These are phyloP conservation scores for Mallateleia sp. DNA, from an alignment of 2,888 invertebrate species.

Conservation along the genomic window DNA sequence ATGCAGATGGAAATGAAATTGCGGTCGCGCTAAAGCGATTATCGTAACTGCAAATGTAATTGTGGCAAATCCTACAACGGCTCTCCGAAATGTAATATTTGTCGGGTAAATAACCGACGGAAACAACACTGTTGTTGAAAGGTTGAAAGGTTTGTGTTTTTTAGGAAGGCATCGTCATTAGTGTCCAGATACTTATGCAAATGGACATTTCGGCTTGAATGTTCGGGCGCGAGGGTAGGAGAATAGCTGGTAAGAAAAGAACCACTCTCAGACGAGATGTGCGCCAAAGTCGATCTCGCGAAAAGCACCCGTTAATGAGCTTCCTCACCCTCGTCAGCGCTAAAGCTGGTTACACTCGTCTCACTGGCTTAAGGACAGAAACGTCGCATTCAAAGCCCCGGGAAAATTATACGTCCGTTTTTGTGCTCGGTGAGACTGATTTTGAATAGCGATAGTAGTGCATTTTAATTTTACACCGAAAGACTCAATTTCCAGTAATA, in stretches of 20 bases:
- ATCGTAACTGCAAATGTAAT: slow-evolving; percentile 48
- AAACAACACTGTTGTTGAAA: background rate
- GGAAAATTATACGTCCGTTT: no score
- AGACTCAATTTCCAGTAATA: no score
- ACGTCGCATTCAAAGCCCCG: slow-evolving; percentile 88
- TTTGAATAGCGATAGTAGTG: no score
- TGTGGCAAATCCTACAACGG: slow-evolving; percentile 22
- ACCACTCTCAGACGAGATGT: slow-evolving; percentile 48
- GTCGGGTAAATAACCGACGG: slow-evolving; percentile 49
- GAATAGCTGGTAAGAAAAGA: slow-evolving; percentile 58
- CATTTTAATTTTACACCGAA: no score
- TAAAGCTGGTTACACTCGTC: slow-evolving; percentile 88
- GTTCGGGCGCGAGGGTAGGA: slow-evolving; percentile 26
- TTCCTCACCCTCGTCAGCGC: slow-evolving; percentile 88
- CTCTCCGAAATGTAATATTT: slow-evolving; percentile 28
- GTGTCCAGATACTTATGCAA: slow-evolving; percentile 86
- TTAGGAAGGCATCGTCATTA: slow-evolving; percentile 81
- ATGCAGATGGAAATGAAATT: slow-evolving; percentile 37
- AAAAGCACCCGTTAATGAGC: slow-evolving; percentile 89
- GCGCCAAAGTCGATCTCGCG: slow-evolving; percentile 82
- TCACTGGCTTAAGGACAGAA: slow-evolving; percentile 82
- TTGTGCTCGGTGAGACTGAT: no score
- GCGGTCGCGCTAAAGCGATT: slow-evolving; percentile 30
- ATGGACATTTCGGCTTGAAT: slow-evolving; percentile 83
- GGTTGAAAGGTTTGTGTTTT: slow-evolving; percentile 47